phyloP scores from a whole-genome alignment of 2,888 invertebrate genomes.

The Lithophane semibrunnea region DNA sequence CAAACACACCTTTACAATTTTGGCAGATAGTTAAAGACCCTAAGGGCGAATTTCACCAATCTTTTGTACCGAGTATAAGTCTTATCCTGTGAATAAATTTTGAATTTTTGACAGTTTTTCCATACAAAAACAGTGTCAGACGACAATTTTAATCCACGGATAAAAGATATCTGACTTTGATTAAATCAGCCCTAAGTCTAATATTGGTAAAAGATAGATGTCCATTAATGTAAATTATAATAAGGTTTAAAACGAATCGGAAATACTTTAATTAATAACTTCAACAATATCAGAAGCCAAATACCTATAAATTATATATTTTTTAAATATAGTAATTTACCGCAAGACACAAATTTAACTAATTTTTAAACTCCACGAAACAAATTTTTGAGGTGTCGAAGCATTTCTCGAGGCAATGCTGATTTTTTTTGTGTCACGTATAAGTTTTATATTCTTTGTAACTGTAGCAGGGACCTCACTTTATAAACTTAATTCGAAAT shows the following conservation, averaged over 20 bases:
- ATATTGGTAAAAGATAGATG: background rate
- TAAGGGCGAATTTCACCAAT: too few species aligned
- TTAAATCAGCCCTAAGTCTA: too few species aligned
- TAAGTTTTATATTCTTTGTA: background rate
- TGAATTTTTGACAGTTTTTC: too few species aligned
- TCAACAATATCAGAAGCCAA: background rate
- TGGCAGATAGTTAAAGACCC: background rate
- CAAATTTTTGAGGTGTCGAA: background rate
- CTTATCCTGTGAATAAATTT: too few species aligned
- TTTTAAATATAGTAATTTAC: background rate
- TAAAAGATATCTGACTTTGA: too few species aligned
- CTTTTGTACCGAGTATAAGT: too few species aligned
- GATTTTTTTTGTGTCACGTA: background rate
- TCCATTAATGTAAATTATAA: background rate
- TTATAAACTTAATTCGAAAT: background rate
- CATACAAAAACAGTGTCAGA: too few species aligned
- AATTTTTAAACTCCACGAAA: background rate
- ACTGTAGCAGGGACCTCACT: constrained; percentile 7
- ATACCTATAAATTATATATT: background rate
- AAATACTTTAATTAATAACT: constrained; percentile 5
- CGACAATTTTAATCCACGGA: too few species aligned
- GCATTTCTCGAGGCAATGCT: background rate
- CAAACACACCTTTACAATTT: background rate
- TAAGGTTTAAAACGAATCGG: background rate
- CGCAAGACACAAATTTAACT: background rate